Percentiles rank a stretch among this genome's conserved stretches.
These are phyloP conservation scores for Pygocentrus nattereri DNA, from an alignment of 2,797 vertebrate genomes.

Conservation along the genomic window DNA sequence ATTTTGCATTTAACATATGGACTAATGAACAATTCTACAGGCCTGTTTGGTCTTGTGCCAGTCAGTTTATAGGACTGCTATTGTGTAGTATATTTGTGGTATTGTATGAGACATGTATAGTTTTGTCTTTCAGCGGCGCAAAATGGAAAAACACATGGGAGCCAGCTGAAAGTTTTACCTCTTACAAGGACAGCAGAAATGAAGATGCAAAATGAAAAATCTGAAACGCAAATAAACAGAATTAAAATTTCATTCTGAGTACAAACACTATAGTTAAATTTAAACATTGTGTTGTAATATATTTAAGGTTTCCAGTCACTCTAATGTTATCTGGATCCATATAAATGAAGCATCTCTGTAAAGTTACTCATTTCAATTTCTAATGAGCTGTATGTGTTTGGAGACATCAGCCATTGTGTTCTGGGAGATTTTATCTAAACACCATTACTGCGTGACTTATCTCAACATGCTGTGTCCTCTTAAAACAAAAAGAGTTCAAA, in stretches of 20 bases:
- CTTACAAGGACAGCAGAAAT: constrained; percentile 38
- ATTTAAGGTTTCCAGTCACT: not conserved
- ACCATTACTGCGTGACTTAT: not conserved
- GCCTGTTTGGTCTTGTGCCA: too few relatives aligned
- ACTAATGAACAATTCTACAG: too few relatives aligned
- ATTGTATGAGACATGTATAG: not conserved
- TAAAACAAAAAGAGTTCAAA: not conserved
- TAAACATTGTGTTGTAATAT: not conserved
- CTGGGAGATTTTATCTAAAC: not conserved
- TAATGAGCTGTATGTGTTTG: not conserved
- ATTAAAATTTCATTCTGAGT: not conserved
- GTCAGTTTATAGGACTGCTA: not conserved
- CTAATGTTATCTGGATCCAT: not conserved
- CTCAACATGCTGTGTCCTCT: not conserved
- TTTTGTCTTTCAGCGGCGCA: constrained; percentile 55
- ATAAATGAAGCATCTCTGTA: not conserved
- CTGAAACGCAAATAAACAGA: not conserved
- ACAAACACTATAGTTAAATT: not conserved
- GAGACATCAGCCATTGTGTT: not conserved
- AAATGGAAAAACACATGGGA: constrained; percentile 64
- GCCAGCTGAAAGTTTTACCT: constrained; percentile 58
- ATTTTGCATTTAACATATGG: not conserved
- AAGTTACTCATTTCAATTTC: not conserved
- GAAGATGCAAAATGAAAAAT: constrained; percentile 3
- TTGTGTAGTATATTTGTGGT: too few relatives aligned